Conservation (phyloP, 2,113 vertebrate genomes). For the Hepsetus odoe region DNA sequence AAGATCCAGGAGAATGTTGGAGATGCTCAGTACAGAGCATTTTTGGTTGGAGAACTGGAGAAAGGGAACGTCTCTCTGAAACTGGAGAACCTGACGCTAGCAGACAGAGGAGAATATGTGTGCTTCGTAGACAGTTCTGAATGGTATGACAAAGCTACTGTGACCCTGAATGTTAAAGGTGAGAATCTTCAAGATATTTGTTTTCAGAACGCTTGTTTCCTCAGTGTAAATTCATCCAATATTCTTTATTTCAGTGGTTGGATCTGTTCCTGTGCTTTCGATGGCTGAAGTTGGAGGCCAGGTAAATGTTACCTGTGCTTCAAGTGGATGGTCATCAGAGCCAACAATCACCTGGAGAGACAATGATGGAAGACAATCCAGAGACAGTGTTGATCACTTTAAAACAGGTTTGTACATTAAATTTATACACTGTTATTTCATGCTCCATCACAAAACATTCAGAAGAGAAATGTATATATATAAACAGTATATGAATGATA, state of each 20-base stretch:
- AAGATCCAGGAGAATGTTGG: constrained; percentile 10
- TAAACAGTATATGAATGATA: neutral
- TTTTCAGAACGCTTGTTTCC: no score
- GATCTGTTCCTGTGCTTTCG: neutral
- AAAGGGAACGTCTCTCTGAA: neutral
- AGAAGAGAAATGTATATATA: no score
- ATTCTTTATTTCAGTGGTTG: neutral
- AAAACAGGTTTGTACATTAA: neutral
- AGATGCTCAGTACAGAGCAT: constrained; percentile 10
- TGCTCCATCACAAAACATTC: no score
- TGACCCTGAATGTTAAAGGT: neutral
- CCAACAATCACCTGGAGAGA: neutral
- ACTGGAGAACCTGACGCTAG: constrained; percentile 4
- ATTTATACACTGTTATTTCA: no score
- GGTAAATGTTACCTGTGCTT: neutral
- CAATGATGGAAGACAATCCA: neutral
- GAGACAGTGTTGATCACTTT: neutral
- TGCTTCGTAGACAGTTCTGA: neutral
- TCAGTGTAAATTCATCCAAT: no score
- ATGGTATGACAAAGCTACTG: neutral
- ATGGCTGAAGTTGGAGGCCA: neutral
- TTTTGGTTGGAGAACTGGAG: constrained; percentile 1
- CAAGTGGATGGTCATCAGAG: neutral
- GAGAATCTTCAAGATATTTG: neutral
- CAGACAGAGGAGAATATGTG: neutral